phyloP scores from a whole-genome alignment of 2,888 invertebrate genomes.

The Pristionchus entomophagus region DNA sequence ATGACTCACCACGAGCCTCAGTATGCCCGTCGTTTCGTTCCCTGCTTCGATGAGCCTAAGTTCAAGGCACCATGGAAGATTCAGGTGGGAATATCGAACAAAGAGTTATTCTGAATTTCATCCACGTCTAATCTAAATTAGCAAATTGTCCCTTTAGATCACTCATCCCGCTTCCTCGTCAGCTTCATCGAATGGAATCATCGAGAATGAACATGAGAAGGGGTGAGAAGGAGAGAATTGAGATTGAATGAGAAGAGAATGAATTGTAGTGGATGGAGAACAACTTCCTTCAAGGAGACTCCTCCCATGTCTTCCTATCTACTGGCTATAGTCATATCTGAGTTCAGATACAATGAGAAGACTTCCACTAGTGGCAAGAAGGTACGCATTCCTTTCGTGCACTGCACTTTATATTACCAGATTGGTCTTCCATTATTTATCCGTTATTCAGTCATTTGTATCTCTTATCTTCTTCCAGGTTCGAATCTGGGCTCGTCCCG shows the following conservation, averaged over 20 bases:
- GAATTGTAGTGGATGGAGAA: slow-evolving; percentile 76
- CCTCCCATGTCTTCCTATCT: slow-evolving; percentile 89
- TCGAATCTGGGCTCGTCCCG: slow-evolving; percentile 79
- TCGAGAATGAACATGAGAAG: slow-evolving; percentile 47
- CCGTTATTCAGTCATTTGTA: too few species aligned
- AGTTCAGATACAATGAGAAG: slow-evolving; percentile 83
- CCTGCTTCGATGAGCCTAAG: slow-evolving; percentile 74
- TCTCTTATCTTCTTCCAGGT: too few species aligned
- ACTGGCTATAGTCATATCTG: slow-evolving; percentile 89
- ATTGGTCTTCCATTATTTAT: neutral
- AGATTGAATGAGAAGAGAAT: neutral
- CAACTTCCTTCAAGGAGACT: slow-evolving; percentile 80
- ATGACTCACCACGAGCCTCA: slow-evolving; percentile 72
- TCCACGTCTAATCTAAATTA: too few species aligned
- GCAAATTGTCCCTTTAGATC: slow-evolving; percentile 56
- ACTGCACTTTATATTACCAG: neutral
- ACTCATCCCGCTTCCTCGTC: slow-evolving; percentile 60
- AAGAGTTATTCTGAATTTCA: neutral
- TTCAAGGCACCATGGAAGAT: slow-evolving; percentile 55
- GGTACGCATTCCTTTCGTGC: neutral
- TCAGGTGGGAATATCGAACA: neutral
- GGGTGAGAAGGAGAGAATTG: slow-evolving; percentile 8
- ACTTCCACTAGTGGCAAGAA: slow-evolving; percentile 79
- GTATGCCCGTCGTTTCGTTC: slow-evolving; percentile 69
- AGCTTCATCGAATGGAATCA: slow-evolving; percentile 64